Evolutionary conservation across 2,113 vertebrate genomes (phyloP).

Genomic region (Cervus canadensis): DNA sequence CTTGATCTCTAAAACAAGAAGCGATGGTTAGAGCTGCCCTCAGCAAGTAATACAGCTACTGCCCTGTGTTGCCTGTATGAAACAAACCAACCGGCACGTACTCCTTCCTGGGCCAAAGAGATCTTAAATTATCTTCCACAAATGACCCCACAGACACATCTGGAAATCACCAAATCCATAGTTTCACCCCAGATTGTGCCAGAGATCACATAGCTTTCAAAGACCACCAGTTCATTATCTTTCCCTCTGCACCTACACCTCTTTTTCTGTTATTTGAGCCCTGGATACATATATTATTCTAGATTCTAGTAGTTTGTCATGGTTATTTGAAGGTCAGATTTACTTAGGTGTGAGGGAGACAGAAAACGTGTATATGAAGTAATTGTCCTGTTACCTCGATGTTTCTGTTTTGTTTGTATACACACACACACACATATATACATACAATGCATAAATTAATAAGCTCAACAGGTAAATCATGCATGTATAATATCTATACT

Average conservation of each 20-base stretch:
- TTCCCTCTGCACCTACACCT: neutral
- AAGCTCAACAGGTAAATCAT: neutral
- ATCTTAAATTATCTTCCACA: neutral
- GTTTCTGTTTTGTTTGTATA: neutral
- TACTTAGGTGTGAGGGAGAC: neutral
- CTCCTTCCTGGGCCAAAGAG: neutral
- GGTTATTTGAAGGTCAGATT: neutral
- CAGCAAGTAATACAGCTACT: neutral
- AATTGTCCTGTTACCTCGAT: neutral
- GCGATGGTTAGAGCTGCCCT: neutral
- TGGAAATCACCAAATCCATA: neutral
- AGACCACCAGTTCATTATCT: neutral
- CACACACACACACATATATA: neutral
- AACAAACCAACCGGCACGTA: neutral
- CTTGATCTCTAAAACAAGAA: neutral
- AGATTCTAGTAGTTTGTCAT: neutral
- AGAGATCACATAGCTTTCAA: neutral
- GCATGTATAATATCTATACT: neutral
- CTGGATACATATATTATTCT: neutral
- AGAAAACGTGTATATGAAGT: neutral
- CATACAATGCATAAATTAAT: neutral
- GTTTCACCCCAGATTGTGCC: neutral
- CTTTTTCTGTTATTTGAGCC: neutral
- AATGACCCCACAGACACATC: neutral
- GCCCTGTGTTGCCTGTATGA: neutral